A percentile compares a stretch with the other conserved stretches of the same genome.
Conservation (phyloP, 2,797 vertebrate species). For the Pogoniulus pusillus region DNA sequence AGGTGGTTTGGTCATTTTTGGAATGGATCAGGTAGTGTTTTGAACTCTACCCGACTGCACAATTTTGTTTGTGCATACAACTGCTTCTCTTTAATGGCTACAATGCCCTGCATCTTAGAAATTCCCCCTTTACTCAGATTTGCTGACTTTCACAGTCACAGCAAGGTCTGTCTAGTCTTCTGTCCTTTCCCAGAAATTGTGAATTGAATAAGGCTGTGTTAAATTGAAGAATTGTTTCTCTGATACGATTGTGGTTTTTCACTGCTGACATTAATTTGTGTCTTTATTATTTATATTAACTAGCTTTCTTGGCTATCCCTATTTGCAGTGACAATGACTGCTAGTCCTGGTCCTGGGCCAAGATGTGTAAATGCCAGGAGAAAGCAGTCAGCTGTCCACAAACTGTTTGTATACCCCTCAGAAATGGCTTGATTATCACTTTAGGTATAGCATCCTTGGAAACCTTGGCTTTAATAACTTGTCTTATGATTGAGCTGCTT, state of each 20-base stretch:
- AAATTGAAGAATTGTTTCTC: slow-evolving; percentile 45
- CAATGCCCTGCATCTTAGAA: not conserved
- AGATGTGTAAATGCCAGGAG: not conserved
- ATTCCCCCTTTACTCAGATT: not conserved
- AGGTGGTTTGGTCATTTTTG: not conserved
- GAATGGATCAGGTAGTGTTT: not conserved
- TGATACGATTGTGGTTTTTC: slow-evolving; percentile 57
- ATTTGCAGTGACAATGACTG: not conserved
- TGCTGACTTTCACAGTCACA: not conserved
- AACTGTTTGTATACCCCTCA: not conserved
- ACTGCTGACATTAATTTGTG: slow-evolving; percentile 29
- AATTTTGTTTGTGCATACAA: not conserved
- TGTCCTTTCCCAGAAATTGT: slow-evolving; percentile 36
- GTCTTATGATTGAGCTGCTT: not conserved
- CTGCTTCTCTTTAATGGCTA: not conserved
- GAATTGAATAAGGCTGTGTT: slow-evolving; percentile 41
- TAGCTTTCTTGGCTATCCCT: not conserved
- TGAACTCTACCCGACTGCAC: not conserved
- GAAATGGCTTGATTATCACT: not conserved
- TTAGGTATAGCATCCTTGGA: not conserved
- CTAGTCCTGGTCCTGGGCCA: not conserved
- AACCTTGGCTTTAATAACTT: rapidly evolving
- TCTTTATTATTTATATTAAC: slow-evolving; percentile 46
- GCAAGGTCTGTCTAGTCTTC: slow-evolving; percentile 26
- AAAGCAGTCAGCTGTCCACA: not conserved